Percentiles rank a stretch among this genome's conserved stretches.
These are phyloP conservation scores for Argopecten irradians DNA, from an alignment of 1,140 invertebrate species.

Conservation along the genomic window DNA sequence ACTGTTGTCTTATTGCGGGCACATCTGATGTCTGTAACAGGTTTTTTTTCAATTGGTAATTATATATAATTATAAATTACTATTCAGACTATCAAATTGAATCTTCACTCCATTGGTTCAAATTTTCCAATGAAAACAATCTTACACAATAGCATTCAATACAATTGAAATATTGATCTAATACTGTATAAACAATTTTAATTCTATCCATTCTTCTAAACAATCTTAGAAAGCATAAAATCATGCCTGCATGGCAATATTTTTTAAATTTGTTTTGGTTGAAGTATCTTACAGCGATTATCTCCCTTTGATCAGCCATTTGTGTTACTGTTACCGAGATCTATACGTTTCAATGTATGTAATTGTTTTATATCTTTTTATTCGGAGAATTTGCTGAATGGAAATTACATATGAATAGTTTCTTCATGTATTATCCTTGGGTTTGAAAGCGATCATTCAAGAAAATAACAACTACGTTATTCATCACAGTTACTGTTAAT, in stretches of 20 bases:
- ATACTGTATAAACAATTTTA: no score
- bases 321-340: neutral
- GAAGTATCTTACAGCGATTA: neutral
- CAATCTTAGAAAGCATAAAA: no score
- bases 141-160: neutral
- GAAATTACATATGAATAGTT: neutral
- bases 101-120: no score
- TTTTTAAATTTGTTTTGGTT: neutral
- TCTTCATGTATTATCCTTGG: neutral
- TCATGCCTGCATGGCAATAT: no score
- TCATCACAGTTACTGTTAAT: no score
- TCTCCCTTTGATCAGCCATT: neutral
- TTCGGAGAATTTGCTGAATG: neutral
- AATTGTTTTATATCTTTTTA: neutral
- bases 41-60: neutral
- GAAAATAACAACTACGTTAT: neutral
- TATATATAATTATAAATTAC: neutral
- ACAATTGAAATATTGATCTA: no score
- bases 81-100: no score
- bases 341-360: neutral
- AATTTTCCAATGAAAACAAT: neutral
- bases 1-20: slow-evolving; percentile 36
- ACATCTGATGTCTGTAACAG: slow-evolving; percentile 36
- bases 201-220: no score
- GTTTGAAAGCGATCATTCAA: neutral